These are phyloP conservation scores for Pseudococcus longispinus DNA, from an alignment of 2,888 invertebrate species.

Conservation along the genomic window DNA sequence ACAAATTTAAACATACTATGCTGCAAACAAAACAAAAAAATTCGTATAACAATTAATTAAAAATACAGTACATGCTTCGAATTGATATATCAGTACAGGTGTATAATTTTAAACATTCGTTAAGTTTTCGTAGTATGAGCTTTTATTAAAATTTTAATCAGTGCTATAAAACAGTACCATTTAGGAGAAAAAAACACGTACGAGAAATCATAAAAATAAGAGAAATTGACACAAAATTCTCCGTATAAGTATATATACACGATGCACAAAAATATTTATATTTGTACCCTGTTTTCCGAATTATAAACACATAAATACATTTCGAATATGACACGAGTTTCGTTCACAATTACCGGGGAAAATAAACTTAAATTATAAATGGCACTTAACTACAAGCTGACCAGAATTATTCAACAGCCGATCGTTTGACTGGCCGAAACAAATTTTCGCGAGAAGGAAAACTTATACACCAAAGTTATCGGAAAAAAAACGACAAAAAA, in stretches of 20 bases:
- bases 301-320: slow-evolving; percentile 36
- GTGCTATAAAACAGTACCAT: slow-evolving; percentile 32
- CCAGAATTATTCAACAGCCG: slow-evolving; percentile 32
- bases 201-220: slow-evolving; percentile 3
- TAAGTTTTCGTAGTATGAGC: slow-evolving; percentile 32
- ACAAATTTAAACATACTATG: not conserved
- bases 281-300: slow-evolving; percentile 46
- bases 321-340: slow-evolving; percentile 1
- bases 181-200: not conserved
- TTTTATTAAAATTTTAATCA: not conserved
- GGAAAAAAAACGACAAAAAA: not conserved
- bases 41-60: not conserved
- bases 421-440: slow-evolving; percentile 19
- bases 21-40: not conserved
- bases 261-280: slow-evolving; percentile 31
- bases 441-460: slow-evolving; percentile 35
- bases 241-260: slow-evolving; percentile 29
- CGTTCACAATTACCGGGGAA: not conserved
- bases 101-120: slow-evolving; percentile 10
- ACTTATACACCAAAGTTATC: not conserved
- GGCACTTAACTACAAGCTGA: slow-evolving; percentile 35
- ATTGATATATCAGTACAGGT: slow-evolving; percentile 13
- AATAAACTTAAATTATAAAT: slow-evolving; percentile 26
- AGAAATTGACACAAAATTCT: slow-evolving; percentile 40
- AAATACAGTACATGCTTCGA: not conserved